Conservation (phyloP, 2,797 vertebrate genomes). For the Masticophis lateralis region DNA sequence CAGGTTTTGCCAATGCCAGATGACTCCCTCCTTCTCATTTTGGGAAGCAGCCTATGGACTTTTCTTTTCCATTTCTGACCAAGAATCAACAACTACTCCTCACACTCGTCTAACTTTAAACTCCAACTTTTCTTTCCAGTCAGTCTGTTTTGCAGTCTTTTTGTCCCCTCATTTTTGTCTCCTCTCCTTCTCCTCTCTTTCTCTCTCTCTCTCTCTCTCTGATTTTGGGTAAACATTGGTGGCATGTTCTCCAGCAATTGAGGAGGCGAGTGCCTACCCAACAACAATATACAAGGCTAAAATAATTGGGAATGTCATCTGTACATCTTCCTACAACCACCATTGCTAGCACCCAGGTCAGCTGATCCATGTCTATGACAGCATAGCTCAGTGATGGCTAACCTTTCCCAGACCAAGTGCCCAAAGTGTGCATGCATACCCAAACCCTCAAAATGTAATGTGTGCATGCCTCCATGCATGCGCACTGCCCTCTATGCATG, state of each 20-base stretch:
- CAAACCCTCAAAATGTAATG: too few species aligned
- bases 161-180: too few species aligned
- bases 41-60: background rate
- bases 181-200: too few species aligned
- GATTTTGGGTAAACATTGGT: too few species aligned
- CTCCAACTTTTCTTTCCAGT: background rate
- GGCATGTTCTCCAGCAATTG: too few species aligned
- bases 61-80: background rate
- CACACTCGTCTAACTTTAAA: background rate
- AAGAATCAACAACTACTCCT: background rate
- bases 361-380: background rate
- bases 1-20: background rate
- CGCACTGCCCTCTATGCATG: too few species aligned
- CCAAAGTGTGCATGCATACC: too few species aligned
- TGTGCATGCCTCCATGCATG: too few species aligned
- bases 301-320: background rate
- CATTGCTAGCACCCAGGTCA: background rate
- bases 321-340: background rate
- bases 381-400: background rate
- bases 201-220: background rate
- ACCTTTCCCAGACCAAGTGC: too few species aligned
- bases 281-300: background rate
- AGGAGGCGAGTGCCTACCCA: background rate
- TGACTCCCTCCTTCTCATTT: background rate
- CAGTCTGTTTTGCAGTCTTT: background rate